Base-by-base conservation (phyloP, 2,113 vertebrate species). In the Oncorhynchus nerka region DNA sequence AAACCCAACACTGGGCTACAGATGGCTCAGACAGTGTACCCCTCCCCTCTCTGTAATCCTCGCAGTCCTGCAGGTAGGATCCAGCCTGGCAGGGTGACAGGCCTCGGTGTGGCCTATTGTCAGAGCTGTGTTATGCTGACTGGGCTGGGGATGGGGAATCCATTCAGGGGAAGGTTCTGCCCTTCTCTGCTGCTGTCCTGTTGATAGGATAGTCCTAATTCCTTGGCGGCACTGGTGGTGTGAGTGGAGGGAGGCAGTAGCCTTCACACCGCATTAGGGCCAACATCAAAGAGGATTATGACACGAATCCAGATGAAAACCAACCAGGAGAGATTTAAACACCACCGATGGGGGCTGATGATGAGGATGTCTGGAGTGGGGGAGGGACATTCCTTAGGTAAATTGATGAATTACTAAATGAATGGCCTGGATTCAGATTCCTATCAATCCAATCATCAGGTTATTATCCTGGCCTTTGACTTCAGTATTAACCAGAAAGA, bases 251-350 rank as follows among this genome's bases (percentile, higher is more conserved):
- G 57, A 6, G 34, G 66, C 39, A 71, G 49, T 5, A 55, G 15
- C 49, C 49, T 19, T 32, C 22, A 62, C 59, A 28, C 76, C 75
- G 86, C 83, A 89, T 88, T 86, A 85, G 79, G 13, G 81, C 69
- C 81, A 82, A 76, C 77, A 82, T 75, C 77, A 86, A 90, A 91
- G 87, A 86, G 80, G 91, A 92, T 92, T 91, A 91, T 86, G 84
- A 88, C 85, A 28, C 71, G 28, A 12, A 75, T 89, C 88, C 87
- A 88, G 83, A 85, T 87, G 83, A 84, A 74, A 45, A 48, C 68
- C 68, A 66, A 13, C 12, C 26, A 12, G n/a, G 79, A 77, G 77
- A 24, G 79, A 30, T 83, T 75, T 26, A 28, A 39, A 78, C 1
- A 68, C 73, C 84, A 79, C 86, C 83, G 76, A 71, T 28, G 55